A percentile compares a stretch with the other conserved stretches of the same genome.
phyloP scores from a whole-genome alignment of 2,113 vertebrate genomes.

The Illadopsis cleaveri region DNA sequence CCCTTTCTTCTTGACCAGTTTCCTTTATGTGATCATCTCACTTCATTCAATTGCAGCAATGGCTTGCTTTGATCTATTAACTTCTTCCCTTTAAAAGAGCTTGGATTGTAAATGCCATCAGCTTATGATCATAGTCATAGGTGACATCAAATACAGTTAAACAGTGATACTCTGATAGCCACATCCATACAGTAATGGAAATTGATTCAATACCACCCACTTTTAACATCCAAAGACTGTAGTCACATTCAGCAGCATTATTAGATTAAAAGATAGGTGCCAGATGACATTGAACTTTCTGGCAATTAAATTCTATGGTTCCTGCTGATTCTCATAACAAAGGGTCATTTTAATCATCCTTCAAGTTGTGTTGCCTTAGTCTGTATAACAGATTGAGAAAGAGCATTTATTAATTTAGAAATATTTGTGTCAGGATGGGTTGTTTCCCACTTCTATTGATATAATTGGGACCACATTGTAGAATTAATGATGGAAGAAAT shows the following conservation, averaged over 20 bases:
- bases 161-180: constrained; percentile 1
- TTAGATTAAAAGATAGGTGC: constrained; percentile 54
- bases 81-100: background rate
- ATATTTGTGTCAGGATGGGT: constrained; percentile 66
- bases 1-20: background rate
- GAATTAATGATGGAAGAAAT: constrained; percentile 83
- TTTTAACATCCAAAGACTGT: constrained; percentile 52
- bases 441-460: constrained; percentile 71
- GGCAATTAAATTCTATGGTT: constrained; percentile 70
- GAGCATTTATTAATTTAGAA: constrained; percentile 77
- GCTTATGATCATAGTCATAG: background rate
- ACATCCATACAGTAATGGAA: constrained; percentile 29
- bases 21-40: background rate
- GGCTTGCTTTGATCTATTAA: constrained; percentile 6
- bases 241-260: constrained; percentile 25
- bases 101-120: background rate
- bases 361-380: constrained; percentile 74
- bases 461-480: constrained; percentile 74
- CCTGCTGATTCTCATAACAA: constrained; percentile 65
- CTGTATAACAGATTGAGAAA: constrained; percentile 79
- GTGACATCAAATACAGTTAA: constrained; percentile 12
- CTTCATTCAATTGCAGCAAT: background rate
- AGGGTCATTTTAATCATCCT: constrained; percentile 80
- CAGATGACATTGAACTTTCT: constrained; percentile 71
- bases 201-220: background rate